These are phyloP conservation scores for Sarcophaga bullata DNA, from an alignment of 1,140 invertebrate species.

Conservation along the genomic window DNA sequence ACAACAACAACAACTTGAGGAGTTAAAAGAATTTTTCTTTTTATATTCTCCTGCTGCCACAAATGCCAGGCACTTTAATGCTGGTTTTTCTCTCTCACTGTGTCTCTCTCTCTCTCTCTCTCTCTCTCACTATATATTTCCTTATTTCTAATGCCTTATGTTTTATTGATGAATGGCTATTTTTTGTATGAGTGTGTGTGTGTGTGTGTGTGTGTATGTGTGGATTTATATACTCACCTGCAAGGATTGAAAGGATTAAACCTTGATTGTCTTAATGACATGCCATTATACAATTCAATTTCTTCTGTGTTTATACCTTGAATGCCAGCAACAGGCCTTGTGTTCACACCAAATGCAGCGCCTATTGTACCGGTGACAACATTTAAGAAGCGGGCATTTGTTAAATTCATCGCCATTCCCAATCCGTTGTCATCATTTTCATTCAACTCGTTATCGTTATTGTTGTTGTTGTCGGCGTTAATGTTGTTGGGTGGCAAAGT, in stretches of 20 bases:
- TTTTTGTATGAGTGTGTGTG: too few relatives aligned
- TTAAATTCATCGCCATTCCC: neutral
- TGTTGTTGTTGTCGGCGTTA: neutral
- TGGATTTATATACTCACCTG: conserved; percentile 49
- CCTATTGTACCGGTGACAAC: conserved; percentile 55
- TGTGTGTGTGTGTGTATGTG: too few relatives aligned
- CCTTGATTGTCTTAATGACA: conserved; percentile 55
- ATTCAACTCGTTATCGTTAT: neutral
- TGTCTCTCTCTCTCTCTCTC: neutral
- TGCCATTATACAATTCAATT: conserved; percentile 57
- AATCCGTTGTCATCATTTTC: neutral
- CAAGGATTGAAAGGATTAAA: conserved; percentile 63
- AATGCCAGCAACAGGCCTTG: conserved; percentile 11
- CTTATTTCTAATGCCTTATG: too few relatives aligned
- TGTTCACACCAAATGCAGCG: conserved; percentile 54
- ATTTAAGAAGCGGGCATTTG: conserved; percentile 44
- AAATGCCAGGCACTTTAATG: too few relatives aligned
- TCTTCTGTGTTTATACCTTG: conserved; percentile 30
- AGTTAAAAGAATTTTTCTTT: too few relatives aligned
- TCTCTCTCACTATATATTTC: neutral
- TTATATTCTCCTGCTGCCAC: too few relatives aligned
- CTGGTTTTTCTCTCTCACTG: too few relatives aligned
- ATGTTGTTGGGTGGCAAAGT: too few relatives aligned
- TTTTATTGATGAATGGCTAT: too few relatives aligned
- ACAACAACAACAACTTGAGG: too few relatives aligned